phyloP scores from a whole-genome alignment of 2,888 invertebrate species.

The Euzophera pinguis region DNA sequence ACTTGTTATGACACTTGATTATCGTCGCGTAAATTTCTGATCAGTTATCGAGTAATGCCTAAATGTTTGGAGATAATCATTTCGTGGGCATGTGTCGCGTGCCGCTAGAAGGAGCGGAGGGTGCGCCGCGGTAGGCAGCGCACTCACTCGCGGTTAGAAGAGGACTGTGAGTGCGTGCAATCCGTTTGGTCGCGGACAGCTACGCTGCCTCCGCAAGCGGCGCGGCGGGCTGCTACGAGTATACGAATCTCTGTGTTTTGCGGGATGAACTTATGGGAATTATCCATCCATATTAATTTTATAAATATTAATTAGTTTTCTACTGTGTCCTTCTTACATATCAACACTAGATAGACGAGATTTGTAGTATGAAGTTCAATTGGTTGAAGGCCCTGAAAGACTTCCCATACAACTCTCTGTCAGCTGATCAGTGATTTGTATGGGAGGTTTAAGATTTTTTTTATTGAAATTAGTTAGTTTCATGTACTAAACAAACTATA shows the following conservation, averaged over 20 bases:
- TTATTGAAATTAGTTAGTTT: too few species aligned
- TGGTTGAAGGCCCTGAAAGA: too few species aligned
- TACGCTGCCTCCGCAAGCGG: slow-evolving; percentile 24
- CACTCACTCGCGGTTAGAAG: slow-evolving; percentile 74
- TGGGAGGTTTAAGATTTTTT: too few species aligned
- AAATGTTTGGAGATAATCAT: slow-evolving; percentile 66
- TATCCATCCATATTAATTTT: too few species aligned
- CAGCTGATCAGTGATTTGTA: too few species aligned
- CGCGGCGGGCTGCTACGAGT: not conserved
- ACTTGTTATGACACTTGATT: slow-evolving; percentile 36
- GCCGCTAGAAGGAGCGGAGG: slow-evolving; percentile 49
- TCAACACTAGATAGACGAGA: too few species aligned
- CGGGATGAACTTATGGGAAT: not conserved
- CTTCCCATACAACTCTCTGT: too few species aligned
- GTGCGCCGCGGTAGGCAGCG: slow-evolving; percentile 70
- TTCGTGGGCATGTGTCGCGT: slow-evolving; percentile 57
- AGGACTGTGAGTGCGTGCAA: slow-evolving; percentile 61
- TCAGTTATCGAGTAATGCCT: slow-evolving; percentile 62
- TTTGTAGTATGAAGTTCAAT: too few species aligned
- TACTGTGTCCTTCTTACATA: too few species aligned
- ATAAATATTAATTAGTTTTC: too few species aligned
- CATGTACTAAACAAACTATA: too few species aligned
- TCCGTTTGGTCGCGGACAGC: slow-evolving; percentile 29
- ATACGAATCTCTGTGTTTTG: too few species aligned
- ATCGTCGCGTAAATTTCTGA: slow-evolving; percentile 52